These are phyloP conservation scores for Mythimna vitellina DNA, from an alignment of 2,888 invertebrate genomes.

Conservation along the genomic window DNA sequence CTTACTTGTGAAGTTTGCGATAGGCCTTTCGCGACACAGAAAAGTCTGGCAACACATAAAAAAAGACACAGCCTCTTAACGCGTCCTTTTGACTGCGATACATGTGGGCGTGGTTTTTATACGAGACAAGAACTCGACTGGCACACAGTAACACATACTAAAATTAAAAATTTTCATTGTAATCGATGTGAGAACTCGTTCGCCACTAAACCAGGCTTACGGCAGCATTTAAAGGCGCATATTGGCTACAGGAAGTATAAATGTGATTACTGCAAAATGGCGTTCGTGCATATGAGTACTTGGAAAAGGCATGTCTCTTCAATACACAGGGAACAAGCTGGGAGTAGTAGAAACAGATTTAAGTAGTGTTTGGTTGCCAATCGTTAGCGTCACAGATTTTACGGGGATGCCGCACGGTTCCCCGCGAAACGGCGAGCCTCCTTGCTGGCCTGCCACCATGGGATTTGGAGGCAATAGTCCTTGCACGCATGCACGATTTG, in stretches of 20 bases:
- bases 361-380: background rate
- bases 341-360: constrained; percentile 6
- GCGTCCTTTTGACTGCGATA: constrained; percentile 73
- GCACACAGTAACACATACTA: constrained; percentile 67
- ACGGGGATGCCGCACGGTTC: too few relatives aligned
- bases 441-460: too few relatives aligned
- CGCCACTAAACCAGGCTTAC: constrained; percentile 50
- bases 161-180: constrained; percentile 63
- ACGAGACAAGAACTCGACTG: constrained; percentile 59
- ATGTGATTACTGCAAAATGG: constrained; percentile 45
- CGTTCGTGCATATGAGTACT: constrained; percentile 41
- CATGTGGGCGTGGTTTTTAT: constrained; percentile 78
- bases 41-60: constrained; percentile 66
- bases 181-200: constrained; percentile 55
- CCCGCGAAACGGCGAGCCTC: too few relatives aligned
- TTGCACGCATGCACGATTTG: too few relatives aligned
- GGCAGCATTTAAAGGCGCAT: constrained; percentile 61
- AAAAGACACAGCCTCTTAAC: constrained; percentile 71
- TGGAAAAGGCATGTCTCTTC: constrained; percentile 32
- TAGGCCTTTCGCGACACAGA: constrained; percentile 64
- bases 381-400: too few relatives aligned
- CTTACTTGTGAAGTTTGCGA: constrained; percentile 71
- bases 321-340: constrained; percentile 8
- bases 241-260: constrained; percentile 32
- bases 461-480: too few relatives aligned